Conservation (phyloP, 2,888 invertebrate species). For the Xylota segnis region DNA sequence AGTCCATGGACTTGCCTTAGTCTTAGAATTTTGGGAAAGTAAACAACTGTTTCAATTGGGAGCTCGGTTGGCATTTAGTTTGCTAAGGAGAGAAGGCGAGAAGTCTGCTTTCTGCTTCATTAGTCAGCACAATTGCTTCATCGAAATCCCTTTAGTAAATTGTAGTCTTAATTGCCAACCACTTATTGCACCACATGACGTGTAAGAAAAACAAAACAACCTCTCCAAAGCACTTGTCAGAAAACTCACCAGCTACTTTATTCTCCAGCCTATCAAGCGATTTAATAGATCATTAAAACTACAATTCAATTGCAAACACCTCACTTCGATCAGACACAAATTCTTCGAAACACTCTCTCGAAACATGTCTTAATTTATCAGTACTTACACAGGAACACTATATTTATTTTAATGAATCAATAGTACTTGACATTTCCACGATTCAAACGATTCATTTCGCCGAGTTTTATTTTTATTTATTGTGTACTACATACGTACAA, state of each 20-base stretch:
- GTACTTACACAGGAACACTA: background rate
- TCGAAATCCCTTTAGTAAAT: no score
- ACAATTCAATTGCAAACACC: background rate
- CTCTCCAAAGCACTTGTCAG: background rate
- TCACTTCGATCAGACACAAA: background rate
- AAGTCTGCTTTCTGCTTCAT: no score
- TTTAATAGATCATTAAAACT: background rate
- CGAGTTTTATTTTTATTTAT: background rate
- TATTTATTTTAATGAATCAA: conserved; percentile 11
- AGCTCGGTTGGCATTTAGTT: no score
- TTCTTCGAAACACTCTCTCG: background rate
- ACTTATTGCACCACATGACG: background rate
- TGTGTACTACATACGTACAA: no score
- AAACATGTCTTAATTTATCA: conserved; percentile 2
- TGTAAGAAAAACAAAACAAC: background rate
- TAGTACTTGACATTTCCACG: conserved; percentile 1
- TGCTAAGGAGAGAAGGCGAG: no score
- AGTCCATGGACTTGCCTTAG: no score
- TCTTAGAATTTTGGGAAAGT: no score
- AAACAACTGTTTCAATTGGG: no score
- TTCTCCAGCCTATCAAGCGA: background rate
- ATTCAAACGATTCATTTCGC: background rate
- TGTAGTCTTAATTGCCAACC: background rate
- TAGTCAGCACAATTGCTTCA: no score
- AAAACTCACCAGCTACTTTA: background rate